A percentile compares a stretch with the other conserved stretches of the same genome.
Evolutionary conservation across 2,113 vertebrate genomes (phyloP).

Genomic region (Callithrix jacchus): DNA sequence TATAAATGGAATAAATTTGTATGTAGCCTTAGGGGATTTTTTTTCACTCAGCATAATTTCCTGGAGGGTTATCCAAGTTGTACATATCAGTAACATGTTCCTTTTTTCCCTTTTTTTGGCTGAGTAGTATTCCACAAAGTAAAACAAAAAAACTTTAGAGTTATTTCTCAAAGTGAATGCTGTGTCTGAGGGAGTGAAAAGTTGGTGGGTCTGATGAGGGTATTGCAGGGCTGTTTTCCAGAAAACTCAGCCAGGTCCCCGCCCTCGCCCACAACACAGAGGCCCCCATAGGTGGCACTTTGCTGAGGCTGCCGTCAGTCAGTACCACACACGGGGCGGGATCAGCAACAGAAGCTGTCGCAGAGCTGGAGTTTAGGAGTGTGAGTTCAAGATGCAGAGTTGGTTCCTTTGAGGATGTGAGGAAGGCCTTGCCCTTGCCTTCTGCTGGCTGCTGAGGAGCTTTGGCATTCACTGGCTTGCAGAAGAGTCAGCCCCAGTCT

Average conservation of each 20-base stretch:
- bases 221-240: background rate
- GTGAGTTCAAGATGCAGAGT: background rate
- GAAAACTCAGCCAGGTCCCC: background rate
- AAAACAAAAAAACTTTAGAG: background rate
- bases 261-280: background rate
- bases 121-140: background rate
- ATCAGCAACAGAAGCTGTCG: background rate
- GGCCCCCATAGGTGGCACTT: rapidly evolving
- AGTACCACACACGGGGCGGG: background rate
- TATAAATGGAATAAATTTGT: background rate
- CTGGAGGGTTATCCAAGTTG: background rate
- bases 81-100: background rate
- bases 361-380: background rate
- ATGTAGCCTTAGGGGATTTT: background rate
- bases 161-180: background rate
- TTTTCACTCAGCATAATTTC: background rate
- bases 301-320: background rate
- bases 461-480: background rate
- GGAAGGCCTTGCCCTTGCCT: background rate
- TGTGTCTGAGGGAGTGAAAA: background rate
- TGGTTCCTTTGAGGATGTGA: background rate
- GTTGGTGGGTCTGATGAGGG: background rate
- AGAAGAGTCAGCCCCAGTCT: background rate
- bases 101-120: background rate
- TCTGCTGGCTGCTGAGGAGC: background rate